Conservation (phyloP, 2,113 vertebrate species). For the Herpailurus yagouaroundi region DNA sequence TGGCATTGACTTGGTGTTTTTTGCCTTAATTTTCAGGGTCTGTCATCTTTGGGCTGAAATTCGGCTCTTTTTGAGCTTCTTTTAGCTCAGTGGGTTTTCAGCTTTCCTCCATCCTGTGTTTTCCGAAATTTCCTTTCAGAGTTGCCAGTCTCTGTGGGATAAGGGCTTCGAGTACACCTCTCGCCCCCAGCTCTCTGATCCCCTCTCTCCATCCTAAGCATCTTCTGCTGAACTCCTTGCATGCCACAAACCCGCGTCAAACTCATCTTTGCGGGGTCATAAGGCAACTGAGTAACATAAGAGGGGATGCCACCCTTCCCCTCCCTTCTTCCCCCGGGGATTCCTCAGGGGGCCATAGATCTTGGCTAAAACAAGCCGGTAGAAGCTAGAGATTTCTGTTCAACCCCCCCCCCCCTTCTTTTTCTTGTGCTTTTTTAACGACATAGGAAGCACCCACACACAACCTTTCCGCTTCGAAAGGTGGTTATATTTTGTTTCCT, state of each 20-base stretch:
- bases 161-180: not conserved
- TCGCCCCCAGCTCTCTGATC: not conserved
- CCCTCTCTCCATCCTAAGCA: not conserved
- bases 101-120: not conserved
- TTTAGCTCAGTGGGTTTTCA: not conserved
- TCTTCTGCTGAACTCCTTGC: not conserved
- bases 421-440: not conserved
- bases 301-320: not conserved
- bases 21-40: not conserved
- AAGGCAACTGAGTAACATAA: not conserved
- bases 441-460: not conserved
- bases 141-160: not conserved
- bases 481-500: not conserved
- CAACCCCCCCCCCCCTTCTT: fast-evolving
- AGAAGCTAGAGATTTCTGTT: not conserved
- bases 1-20: not conserved
- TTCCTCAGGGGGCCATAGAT: not conserved
- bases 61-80: not conserved
- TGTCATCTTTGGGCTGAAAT: not conserved
- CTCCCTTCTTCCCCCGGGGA: not conserved
- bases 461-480: not conserved
- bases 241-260: not conserved
- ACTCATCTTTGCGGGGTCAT: not conserved
- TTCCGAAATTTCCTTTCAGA: not conserved
- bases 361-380: not conserved